phyloP scores from a whole-genome alignment of 1,140 invertebrate species.

The Bombus confusus region DNA sequence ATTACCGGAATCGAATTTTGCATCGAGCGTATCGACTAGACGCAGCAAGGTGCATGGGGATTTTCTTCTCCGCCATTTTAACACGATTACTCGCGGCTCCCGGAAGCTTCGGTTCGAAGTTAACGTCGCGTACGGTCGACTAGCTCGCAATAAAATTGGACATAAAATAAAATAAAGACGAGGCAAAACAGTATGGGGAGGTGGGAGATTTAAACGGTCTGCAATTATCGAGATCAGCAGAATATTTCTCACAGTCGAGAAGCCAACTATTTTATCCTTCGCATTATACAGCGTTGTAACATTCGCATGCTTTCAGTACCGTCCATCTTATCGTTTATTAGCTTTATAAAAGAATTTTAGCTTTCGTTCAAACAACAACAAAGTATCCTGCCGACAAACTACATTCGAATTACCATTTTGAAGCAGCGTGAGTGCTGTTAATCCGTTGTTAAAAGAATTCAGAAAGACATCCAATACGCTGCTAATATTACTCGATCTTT shows the following conservation, averaged over 20 bases:
- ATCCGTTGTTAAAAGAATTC: not conserved
- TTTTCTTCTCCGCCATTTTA: not conserved
- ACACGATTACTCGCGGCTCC: no score
- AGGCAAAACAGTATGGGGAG: not conserved
- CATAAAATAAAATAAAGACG: slow-evolving; percentile 44
- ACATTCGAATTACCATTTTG: not conserved
- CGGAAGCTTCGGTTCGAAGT: not conserved
- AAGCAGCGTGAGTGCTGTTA: not conserved
- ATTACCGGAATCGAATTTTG: no score
- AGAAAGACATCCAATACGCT: no score
- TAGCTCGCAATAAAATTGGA: slow-evolving; percentile 49
- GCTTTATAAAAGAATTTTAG: no score
- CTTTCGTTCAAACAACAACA: no score
- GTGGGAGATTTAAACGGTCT: slow-evolving; percentile 4
- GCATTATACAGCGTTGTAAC: no score
- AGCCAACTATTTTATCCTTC: no score
- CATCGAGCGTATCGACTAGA: not conserved
- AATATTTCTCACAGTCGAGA: not conserved
- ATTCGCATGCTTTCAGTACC: no score
- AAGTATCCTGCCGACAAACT: no score
- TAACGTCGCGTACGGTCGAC: slow-evolving; percentile 21
- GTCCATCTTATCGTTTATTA: no score
- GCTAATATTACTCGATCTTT: not conserved
- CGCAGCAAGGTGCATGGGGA: not conserved
- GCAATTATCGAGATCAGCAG: slow-evolving; percentile 20